Evolutionary conservation across 2,113 vertebrate genomes (phyloP).

Genomic region (Shinisaurus crocodilurus): DNA sequence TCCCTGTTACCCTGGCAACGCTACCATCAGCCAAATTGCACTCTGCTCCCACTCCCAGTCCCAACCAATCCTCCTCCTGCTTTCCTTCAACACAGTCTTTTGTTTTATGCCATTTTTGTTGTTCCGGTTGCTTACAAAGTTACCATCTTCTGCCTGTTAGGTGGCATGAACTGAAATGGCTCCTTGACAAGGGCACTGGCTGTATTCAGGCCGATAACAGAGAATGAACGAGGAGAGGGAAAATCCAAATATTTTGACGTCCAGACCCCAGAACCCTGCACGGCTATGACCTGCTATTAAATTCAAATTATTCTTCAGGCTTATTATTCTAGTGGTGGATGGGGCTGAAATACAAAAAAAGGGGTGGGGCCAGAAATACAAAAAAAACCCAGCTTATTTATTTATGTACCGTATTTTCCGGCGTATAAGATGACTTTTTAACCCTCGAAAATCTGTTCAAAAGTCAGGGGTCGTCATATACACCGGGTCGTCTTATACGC

Average conservation of each 20-base stretch:
- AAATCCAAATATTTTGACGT: not conserved
- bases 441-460: no score
- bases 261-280: not conserved
- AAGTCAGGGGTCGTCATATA: no score
- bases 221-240: not conserved
- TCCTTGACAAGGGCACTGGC: constrained; percentile 41
- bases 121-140: constrained; percentile 30
- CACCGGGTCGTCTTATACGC: no score
- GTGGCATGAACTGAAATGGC: constrained; percentile 40
- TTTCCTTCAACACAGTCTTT: constrained; percentile 46
- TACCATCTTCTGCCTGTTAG: constrained; percentile 43
- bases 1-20: constrained; percentile 56
- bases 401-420: no score
- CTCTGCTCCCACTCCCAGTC: no score
- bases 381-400: no score
- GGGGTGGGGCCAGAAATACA: not conserved
- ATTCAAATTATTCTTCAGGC: not conserved
- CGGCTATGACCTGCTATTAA: constrained; percentile 10
- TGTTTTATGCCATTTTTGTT: constrained; percentile 13
- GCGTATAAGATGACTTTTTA: no score
- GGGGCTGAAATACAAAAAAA: not conserved
- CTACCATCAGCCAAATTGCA: not conserved
- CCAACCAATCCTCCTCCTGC: constrained; percentile 15
- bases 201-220: constrained; percentile 43
- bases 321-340: no score